Evolutionary conservation across 2,113 vertebrate species (phyloP).

Genomic region (Alosa alosa): DNA sequence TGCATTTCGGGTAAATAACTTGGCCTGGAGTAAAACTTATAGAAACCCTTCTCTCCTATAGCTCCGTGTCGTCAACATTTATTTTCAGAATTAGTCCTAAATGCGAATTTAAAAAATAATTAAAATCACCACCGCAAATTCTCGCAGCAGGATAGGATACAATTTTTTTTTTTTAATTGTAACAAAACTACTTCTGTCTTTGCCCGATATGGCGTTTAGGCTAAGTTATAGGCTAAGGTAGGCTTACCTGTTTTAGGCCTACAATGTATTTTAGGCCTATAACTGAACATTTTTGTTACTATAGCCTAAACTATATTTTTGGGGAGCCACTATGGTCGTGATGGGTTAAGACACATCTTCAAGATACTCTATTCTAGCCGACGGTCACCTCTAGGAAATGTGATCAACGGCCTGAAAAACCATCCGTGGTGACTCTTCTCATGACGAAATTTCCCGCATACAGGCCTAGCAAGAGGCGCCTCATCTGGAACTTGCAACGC

Average conservation of each 20-base stretch:
- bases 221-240: too few relatives aligned
- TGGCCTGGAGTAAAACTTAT: neutral
- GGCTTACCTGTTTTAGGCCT: too few relatives aligned
- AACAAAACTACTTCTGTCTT: too few relatives aligned
- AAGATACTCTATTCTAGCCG: neutral
- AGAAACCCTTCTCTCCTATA: too few relatives aligned
- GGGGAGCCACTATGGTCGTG: neutral
- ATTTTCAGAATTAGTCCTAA: neutral
- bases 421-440: neutral
- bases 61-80: too few relatives aligned
- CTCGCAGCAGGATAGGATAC: too few relatives aligned
- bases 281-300: too few relatives aligned
- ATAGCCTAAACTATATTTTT: neutral
- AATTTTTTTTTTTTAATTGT: too few relatives aligned
- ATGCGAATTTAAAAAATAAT: neutral
- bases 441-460: conserved; percentile 77
- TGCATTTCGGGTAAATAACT: neutral
- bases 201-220: too few relatives aligned
- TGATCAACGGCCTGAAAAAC: neutral
- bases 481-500: conserved; percentile 68
- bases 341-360: neutral
- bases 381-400: neutral
- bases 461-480: conserved; percentile 50
- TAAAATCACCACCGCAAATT: neutral
- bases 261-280: too few relatives aligned